Evolutionary conservation across 2,113 vertebrate species (phyloP).

Genomic region (Grus americana): DNA sequence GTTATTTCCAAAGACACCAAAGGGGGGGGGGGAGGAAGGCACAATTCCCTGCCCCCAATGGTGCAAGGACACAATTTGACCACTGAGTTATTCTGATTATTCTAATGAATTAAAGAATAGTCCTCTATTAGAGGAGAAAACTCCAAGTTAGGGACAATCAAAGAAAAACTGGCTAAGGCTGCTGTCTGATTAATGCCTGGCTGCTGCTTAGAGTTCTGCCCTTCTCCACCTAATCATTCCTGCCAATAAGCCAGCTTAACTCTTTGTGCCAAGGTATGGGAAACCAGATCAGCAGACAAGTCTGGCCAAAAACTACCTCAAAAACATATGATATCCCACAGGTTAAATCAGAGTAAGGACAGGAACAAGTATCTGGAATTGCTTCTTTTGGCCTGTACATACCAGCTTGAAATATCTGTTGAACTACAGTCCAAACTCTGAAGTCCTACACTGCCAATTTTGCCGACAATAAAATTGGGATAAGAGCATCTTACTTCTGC

Average conservation of each 20-base stretch:
- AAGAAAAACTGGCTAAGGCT: neutral
- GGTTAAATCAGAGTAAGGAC: neutral
- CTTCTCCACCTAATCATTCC: neutral
- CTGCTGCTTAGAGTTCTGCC: neutral
- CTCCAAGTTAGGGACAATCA: neutral
- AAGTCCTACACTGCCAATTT: neutral
- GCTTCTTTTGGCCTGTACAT: neutral
- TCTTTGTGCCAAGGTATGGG: neutral
- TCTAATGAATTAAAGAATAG: neutral
- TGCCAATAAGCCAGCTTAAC: neutral
- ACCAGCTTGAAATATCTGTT: neutral
- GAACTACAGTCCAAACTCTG: neutral
- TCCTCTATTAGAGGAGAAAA: neutral
- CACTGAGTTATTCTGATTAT: neutral
- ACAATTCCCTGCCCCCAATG: fast-evolving
- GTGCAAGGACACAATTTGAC: neutral
- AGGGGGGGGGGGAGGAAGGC: no score
- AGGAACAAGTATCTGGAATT: neutral
- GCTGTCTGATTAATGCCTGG: neutral
- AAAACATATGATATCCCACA: neutral
- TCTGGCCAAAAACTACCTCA: neutral
- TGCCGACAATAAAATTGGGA: neutral
- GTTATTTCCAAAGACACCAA: neutral
- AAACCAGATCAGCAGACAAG: neutral
- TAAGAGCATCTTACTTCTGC: neutral